Evolutionary conservation across 1,140 invertebrate genomes (phyloP).

Genomic region (Arion vulgaris): DNA sequence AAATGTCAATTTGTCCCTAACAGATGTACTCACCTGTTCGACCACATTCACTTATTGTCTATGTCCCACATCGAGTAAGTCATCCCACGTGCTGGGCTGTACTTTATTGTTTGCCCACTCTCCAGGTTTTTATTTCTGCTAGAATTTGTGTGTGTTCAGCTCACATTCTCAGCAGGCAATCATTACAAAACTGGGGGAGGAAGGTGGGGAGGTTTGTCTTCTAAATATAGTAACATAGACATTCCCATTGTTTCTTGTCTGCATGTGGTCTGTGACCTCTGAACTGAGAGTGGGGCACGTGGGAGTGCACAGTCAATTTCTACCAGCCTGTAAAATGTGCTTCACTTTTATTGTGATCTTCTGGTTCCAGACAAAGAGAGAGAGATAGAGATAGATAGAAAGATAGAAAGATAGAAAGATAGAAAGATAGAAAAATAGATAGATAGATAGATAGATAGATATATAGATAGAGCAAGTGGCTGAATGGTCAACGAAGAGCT

Average conservation of each 20-base stretch:
- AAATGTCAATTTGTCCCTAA: too few relatives aligned
- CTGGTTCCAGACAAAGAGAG: not conserved
- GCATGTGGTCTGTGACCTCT: not conserved
- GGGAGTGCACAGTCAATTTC: not conserved
- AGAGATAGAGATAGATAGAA: not conserved
- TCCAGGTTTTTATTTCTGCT: not conserved
- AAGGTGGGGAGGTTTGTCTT: too few relatives aligned
- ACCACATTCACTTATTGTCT: too few relatives aligned
- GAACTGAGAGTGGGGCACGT: not conserved
- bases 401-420: not conserved
- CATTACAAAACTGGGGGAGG: too few relatives aligned
- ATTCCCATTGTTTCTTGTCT: not conserved
- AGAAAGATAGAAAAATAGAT: not conserved
- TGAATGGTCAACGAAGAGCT: too few relatives aligned
- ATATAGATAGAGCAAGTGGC: not conserved
- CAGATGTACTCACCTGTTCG: too few relatives aligned
- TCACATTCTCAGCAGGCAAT: too few relatives aligned
- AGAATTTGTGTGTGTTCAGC: not conserved
- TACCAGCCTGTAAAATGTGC: not conserved
- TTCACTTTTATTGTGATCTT: not conserved
- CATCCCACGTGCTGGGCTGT: not conserved
- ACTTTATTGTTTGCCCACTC: not conserved
- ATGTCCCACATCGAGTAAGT: too few relatives aligned
- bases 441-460: not conserved
- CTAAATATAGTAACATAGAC: not conserved